Conservation (phyloP, 35 echinoderm and acorn worm species). For the Heliocidaris tuberculata region DNA sequence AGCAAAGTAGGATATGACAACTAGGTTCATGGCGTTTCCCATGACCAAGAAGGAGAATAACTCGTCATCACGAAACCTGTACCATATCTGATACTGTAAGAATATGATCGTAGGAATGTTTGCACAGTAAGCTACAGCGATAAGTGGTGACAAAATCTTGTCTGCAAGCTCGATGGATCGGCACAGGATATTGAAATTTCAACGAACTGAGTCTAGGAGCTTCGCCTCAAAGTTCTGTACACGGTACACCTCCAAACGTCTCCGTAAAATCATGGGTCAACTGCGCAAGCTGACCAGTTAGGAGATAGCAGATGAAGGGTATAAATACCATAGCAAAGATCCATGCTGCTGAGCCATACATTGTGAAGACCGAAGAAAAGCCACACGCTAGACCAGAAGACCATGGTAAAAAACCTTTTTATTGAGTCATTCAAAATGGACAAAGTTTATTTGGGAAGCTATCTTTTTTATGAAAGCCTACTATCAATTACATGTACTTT, state of each 20-base stretch:
- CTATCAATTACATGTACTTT: no score
- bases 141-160: neutral
- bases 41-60: neutral
- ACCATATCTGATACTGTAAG: neutral
- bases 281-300: neutral
- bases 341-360: neutral
- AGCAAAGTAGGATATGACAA: neutral
- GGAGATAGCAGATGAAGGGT: neutral
- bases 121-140: neutral
- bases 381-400: neutral
- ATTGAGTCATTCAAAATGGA: no score
- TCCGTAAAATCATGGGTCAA: neutral
- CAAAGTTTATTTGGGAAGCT: no score
- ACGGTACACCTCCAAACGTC: neutral
- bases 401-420: no score
- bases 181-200: neutral
- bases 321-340: neutral
- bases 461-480: no score
- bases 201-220: neutral
- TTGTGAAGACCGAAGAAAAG: neutral
- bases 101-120: neutral
- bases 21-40: neutral
- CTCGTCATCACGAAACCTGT: neutral
- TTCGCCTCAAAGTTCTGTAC: neutral
- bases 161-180: conserved; percentile 7